Evolutionary conservation across 1,140 invertebrate genomes (phyloP).

Genomic region (Scylla paramamosain): DNA sequence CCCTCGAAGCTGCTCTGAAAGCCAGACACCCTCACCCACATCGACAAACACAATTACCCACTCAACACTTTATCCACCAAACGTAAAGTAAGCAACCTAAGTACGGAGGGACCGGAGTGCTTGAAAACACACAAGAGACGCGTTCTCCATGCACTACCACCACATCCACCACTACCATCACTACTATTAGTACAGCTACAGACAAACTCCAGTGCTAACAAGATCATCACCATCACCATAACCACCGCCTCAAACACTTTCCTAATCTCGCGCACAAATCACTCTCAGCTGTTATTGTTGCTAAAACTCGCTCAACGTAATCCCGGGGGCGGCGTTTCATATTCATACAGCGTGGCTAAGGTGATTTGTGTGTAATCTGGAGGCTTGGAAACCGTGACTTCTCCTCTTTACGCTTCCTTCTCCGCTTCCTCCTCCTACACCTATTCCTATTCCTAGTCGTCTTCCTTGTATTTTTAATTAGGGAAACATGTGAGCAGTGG

Average conservation of each 20-base stretch:
- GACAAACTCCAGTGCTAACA: neutral
- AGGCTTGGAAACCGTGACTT: neutral
- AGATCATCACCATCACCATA: neutral
- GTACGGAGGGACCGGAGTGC: neutral
- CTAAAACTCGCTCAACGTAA: neutral
- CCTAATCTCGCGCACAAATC: neutral
- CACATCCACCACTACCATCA: neutral
- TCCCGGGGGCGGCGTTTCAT: neutral
- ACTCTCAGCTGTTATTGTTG: neutral
- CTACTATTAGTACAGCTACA: neutral
- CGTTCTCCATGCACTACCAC: neutral
- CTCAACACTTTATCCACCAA: neutral
- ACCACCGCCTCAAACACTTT: neutral
- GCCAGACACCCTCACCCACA: neutral
- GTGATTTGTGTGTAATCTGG: neutral
- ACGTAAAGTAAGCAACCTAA: neutral
- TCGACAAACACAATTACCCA: constrained; percentile 14
- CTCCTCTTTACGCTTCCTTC: neutral
- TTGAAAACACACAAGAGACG: neutral
- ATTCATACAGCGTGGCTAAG: neutral
- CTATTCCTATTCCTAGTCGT: neutral
- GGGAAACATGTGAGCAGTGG: neutral
- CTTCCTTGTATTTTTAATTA: neutral
- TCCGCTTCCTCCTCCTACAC: neutral
- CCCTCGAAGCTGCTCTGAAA: neutral